phyloP scores from a whole-genome alignment of 1,140 invertebrate genomes.

The Homarus americanus region DNA sequence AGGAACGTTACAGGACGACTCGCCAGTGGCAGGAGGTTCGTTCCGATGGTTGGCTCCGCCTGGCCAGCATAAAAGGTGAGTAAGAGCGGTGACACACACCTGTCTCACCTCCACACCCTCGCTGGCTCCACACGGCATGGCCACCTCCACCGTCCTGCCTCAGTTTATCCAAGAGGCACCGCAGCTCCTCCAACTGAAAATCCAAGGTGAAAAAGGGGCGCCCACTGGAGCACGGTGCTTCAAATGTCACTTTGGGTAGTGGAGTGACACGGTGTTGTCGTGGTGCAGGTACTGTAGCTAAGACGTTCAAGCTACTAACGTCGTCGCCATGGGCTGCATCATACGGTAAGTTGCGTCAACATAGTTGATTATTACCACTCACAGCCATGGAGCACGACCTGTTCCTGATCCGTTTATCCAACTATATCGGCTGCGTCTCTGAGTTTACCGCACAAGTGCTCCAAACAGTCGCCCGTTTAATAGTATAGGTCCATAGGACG shows the following conservation, averaged over 20 bases:
- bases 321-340: neutral
- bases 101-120: no score
- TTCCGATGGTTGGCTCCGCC: neutral
- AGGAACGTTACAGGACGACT: neutral
- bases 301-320: neutral
- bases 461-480: neutral
- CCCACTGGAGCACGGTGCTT: neutral
- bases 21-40: neutral
- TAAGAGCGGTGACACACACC: neutral
- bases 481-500: neutral
- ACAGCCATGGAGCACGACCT: no score
- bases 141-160: neutral
- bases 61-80: neutral
- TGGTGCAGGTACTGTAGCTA: neutral
- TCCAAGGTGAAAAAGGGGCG: neutral
- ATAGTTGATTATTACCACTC: neutral
- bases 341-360: neutral
- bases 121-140: neutral
- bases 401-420: no score
- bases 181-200: neutral
- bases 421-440: no score
- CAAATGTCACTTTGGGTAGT: neutral
- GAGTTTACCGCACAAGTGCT: neutral
- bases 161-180: neutral
- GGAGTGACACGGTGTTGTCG: neutral